Evolutionary conservation across 2,888 invertebrate genomes (phyloP).

Genomic region (Calliphora vomitoria): DNA sequence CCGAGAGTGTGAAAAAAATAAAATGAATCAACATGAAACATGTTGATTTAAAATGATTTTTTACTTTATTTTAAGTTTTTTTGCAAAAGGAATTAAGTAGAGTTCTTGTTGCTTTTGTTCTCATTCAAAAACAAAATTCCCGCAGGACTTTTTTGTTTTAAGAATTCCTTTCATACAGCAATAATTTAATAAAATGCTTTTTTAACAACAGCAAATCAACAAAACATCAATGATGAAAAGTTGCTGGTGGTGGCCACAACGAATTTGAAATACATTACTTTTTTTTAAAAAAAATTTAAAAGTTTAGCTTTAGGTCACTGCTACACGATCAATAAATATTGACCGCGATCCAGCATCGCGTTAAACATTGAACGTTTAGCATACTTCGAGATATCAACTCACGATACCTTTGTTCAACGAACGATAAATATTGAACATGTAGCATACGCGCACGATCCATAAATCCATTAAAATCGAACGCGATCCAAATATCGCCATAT

Average conservation of each 20-base stretch:
- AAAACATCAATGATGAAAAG: background rate
- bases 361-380: no score
- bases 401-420: no score
- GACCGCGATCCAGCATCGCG: no score
- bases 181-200: constrained; percentile 69
- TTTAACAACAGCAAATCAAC: constrained; percentile 29
- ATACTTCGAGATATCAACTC: no score
- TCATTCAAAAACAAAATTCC: constrained; percentile 73
- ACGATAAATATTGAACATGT: no score
- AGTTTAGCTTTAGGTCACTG: no score
- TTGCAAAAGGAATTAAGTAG: constrained; percentile 43
- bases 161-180: constrained; percentile 61
- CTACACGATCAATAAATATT: no score
- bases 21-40: constrained; percentile 57
- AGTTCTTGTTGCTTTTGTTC: constrained; percentile 38
- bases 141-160: constrained; percentile 79
- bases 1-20: constrained; percentile 15
- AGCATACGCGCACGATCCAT: no score
- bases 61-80: constrained; percentile 33
- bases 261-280: background rate
- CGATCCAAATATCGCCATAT: no score
- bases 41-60: constrained; percentile 72
- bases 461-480: no score
- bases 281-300: no score
- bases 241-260: background rate